Conservation (phyloP, 1,140 invertebrate species). For the Scylla paramamosain region DNA sequence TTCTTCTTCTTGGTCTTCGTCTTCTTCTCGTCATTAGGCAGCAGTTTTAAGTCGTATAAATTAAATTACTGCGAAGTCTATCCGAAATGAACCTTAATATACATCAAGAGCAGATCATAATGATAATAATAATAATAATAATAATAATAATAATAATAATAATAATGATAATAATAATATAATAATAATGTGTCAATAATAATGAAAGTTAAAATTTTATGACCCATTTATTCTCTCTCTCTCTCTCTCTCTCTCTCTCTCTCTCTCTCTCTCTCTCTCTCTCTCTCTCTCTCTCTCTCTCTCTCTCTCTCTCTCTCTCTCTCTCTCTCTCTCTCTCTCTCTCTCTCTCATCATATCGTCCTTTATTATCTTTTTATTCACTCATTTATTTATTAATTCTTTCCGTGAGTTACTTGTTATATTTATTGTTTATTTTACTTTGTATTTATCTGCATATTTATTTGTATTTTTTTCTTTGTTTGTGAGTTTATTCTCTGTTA, state of each 20-base stretch:
- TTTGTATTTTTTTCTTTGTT: background rate
- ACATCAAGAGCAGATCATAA: no score
- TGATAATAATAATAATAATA: background rate
- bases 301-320: constrained; percentile 47
- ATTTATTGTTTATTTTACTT: no score
- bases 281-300: constrained; percentile 50
- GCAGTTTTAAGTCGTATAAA: no score
- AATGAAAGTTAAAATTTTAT: no score
- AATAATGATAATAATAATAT: no score
- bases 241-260: background rate
- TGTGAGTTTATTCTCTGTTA: background rate
- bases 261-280: background rate
- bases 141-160: no score
- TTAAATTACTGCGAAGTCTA: no score
- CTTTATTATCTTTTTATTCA: background rate
- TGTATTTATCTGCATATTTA: background rate
- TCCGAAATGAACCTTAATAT: no score
- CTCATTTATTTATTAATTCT: background rate
- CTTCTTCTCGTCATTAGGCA: background rate
- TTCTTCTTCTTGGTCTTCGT: no score
- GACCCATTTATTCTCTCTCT: background rate
- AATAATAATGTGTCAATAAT: no score
- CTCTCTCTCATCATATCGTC: background rate
- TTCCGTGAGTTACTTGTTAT: background rate
- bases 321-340: constrained; percentile 52